Evolutionary conservation across 2,888 invertebrate species (phyloP), one percentile per base, ranked within the genome.

Genomic region (Crocallis elinguaria): DNA sequence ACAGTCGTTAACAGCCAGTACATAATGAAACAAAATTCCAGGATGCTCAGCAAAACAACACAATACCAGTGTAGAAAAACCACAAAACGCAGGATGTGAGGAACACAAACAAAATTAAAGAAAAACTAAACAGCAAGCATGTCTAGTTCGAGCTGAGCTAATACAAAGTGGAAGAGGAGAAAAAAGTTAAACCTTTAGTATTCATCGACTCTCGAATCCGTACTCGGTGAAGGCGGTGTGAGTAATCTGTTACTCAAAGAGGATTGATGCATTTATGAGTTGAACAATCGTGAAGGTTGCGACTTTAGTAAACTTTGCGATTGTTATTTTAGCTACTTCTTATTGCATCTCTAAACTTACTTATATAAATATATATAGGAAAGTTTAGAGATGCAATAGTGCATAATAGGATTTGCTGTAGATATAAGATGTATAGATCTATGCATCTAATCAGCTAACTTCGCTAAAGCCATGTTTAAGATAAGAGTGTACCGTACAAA

Each of bases 51-150:
- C 38, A 58, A 21, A 69, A 66, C 58, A 69, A 60, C 71, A 66
- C 57, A 67, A 60, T 71, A 63, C 60, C 63, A 29, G 38, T 13
- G 44, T 33, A 38, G 19, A 35, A 50, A 60, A 64, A 66, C 64
- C 65, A 55, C 69, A 49, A 63, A 71, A 68, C 60, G 66, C 6
- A 29, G 37, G 50, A 73, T 69, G 71, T 67, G 67, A 72, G 66
- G 49, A 70, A 69, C 66, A 69, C 65, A 74, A 77, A 77, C 62
- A 64, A 69, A 74, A 74, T 75, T 73, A 69, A 73, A 76, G 73
- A 73, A 77, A 78, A 77, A 72, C 74, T 72, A 68, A 71, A 70
- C 71, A 64, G 58, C 44, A 64, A 71, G 68, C 35, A 49, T 49
- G 51, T 52, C 37, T 19, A 50, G 46, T 35, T 54, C 46, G 56